Conservation (phyloP, 1,140 invertebrate genomes). For the Adelges cooleyi region DNA sequence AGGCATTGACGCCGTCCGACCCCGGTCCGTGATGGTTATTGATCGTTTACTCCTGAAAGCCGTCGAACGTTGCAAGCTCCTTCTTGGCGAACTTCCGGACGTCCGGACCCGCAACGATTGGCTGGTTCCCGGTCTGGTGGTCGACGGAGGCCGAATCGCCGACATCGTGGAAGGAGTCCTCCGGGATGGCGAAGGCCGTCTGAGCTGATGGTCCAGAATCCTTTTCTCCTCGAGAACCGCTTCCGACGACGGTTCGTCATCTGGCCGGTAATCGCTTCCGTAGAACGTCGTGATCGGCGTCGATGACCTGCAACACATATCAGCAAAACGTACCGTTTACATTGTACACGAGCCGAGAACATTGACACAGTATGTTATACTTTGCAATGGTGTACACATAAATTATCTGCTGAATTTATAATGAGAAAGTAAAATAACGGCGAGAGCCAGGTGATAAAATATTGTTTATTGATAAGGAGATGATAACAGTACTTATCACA, state of each 20-base stretch:
- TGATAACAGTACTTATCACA: too few relatives aligned
- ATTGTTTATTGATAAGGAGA: too few relatives aligned
- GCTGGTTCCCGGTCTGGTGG: background rate
- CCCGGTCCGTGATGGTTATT: background rate
- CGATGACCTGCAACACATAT: conserved; percentile 1
- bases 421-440: too few relatives aligned
- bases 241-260: conserved; percentile 6
- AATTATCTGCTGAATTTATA: too few relatives aligned
- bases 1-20: conserved; percentile 10
- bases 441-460: too few relatives aligned
- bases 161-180: background rate
- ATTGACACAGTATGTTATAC: too few relatives aligned
- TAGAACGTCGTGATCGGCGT: background rate
- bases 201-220: conserved; percentile 1
- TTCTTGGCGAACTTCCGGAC: background rate
- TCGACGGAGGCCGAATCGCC: background rate
- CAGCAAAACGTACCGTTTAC: too few relatives aligned
- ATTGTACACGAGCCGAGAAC: too few relatives aligned
- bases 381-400: too few relatives aligned
- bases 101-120: background rate
- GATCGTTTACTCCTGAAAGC: background rate
- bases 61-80: conserved; percentile 6
- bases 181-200: background rate
- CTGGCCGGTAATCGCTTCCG: conserved; percentile 1
- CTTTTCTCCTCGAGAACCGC: conserved; percentile 12